Evolutionary conservation across 2,113 vertebrate genomes (phyloP).

Genomic region (Vireo altiloquus): DNA sequence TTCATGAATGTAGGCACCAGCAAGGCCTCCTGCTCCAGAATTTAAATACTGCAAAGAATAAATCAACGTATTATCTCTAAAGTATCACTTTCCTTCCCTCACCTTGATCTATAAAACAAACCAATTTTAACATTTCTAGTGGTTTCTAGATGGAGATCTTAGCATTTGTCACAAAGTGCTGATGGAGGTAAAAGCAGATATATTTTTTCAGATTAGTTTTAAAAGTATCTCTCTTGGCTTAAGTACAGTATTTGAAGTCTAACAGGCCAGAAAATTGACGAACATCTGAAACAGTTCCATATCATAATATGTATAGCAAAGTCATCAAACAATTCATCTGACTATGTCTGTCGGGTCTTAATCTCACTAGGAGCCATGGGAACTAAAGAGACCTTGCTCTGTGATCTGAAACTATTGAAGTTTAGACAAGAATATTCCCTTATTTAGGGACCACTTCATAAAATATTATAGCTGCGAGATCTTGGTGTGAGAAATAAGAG

Average conservation of each 20-base stretch:
- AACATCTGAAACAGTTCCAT: not conserved
- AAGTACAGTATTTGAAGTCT: not conserved
- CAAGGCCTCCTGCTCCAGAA: constrained; percentile 89
- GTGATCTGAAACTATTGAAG: not conserved
- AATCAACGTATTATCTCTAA: not conserved
- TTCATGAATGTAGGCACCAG: constrained; percentile 87
- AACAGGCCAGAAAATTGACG: not conserved
- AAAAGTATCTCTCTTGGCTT: not conserved
- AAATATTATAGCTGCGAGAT: not conserved
- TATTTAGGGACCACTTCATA: not conserved
- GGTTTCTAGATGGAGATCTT: not conserved
- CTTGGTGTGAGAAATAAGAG: not conserved
- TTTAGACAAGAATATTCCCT: not conserved
- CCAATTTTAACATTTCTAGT: not conserved
- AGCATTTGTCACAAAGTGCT: not conserved
- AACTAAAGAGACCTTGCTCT: not conserved
- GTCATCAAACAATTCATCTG: not conserved
- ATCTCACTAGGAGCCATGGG: not conserved
- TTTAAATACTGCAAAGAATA: constrained; percentile 86
- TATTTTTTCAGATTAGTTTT: not conserved
- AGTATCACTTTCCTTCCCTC: not conserved
- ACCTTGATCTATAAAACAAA: not conserved
- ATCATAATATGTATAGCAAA: not conserved
- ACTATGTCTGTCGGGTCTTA: accelerated
- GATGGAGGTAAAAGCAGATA: not conserved